These are phyloP conservation scores for Varanus salvator DNA, from an alignment of 2,113 vertebrate genomes.

Conservation along the genomic window DNA sequence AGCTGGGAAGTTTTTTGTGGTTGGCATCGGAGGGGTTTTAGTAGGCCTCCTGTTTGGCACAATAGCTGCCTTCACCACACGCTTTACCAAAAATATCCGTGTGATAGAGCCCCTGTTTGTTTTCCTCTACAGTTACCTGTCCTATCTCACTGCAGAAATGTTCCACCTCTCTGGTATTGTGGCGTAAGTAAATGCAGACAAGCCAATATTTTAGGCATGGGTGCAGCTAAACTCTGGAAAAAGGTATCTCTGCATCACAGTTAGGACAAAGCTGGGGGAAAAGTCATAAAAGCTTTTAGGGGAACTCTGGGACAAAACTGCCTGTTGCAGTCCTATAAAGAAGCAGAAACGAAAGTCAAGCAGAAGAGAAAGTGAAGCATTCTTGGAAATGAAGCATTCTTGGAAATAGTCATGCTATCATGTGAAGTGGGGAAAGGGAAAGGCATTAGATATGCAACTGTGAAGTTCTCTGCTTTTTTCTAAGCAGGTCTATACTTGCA, in stretches of 20 bases:
- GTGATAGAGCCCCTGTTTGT: slow-evolving; percentile 86
- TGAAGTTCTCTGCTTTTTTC: neutral
- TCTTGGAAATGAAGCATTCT: neutral
- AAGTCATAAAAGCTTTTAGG: neutral
- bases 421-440: slow-evolving; percentile 2
- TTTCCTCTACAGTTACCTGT: slow-evolving; percentile 88
- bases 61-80: slow-evolving; percentile 79
- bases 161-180: slow-evolving; percentile 85
- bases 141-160: slow-evolving; percentile 86
- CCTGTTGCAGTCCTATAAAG: neutral
- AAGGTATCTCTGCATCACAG: too few species aligned
- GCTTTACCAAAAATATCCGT: slow-evolving; percentile 81
- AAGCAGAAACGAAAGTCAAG: neutral
- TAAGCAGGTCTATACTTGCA: too few species aligned
- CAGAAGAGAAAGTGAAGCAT: neutral
- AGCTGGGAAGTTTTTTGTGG: slow-evolving; percentile 80
- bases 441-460: neutral
- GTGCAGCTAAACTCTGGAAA: neutral
- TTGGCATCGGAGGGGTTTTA: slow-evolving; percentile 80
- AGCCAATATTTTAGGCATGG: neutral
- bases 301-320: neutral
- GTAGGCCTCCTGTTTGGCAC: slow-evolving; percentile 81
- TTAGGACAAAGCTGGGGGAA: rapidly evolving
- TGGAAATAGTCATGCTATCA: neutral
- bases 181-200: slow-evolving; percentile 75